These are phyloP conservation scores for Parnassius mnemosyne DNA, from an alignment of 2,888 invertebrate genomes.

Conservation along the genomic window DNA sequence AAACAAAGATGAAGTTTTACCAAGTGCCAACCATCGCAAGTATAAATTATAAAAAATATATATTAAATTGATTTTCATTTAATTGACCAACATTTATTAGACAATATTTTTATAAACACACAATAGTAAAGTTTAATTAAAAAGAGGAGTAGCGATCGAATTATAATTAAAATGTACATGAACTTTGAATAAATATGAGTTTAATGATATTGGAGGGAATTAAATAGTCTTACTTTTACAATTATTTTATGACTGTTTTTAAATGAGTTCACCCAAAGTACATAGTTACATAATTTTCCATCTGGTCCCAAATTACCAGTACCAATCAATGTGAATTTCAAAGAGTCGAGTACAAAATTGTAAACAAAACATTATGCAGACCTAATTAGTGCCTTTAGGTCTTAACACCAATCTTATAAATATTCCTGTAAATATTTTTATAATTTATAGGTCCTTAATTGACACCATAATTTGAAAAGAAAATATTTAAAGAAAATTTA, in stretches of 20 bases:
- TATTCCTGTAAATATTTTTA: constrained; percentile 26
- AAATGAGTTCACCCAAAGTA: constrained; percentile 15
- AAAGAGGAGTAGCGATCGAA: no score
- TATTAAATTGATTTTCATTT: no score
- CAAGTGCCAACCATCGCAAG: no score
- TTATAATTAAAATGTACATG: no score
- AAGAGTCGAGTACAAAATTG: constrained; percentile 33
- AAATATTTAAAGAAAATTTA: constrained; percentile 4
- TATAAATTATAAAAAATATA: no score
- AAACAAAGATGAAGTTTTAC: no score
- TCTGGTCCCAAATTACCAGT: constrained; percentile 71
- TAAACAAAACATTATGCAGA: constrained; percentile 22
- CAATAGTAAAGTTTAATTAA: no score
- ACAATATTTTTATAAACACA: no score
- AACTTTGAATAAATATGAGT: constrained; percentile 28
- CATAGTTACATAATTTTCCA: constrained; percentile 50
- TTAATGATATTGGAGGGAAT: constrained; percentile 72
- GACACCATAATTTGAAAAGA: constrained; percentile 11
- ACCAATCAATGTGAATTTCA: constrained; percentile 40
- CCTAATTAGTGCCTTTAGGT: constrained; percentile 40
- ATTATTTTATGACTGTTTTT: constrained; percentile 32
- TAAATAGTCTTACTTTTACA: constrained; percentile 64
- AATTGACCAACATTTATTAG: no score
- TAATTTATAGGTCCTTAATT: constrained; percentile 21
- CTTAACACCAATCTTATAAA: constrained; percentile 29